Conservation (phyloP, 2,888 invertebrate species). For the Seladonia tumulorum region DNA sequence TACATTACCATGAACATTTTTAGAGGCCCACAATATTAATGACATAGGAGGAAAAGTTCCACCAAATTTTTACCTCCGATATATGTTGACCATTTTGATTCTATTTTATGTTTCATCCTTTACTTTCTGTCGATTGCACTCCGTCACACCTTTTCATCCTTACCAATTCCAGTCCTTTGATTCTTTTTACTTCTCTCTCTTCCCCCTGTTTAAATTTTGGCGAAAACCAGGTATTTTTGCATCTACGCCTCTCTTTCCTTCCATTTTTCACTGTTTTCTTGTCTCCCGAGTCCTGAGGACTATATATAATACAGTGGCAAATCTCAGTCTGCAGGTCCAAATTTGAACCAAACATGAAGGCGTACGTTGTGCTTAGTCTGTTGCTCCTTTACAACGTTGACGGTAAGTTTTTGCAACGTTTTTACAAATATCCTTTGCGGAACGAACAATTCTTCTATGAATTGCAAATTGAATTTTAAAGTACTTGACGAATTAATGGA, state of each 20-base stretch:
- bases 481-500: no score
- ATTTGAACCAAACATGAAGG: neutral
- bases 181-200: neutral
- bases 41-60: no score
- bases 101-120: neutral
- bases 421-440: neutral
- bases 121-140: neutral
- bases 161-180: neutral
- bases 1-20: no score
- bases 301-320: neutral
- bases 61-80: no score
- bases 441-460: neutral
- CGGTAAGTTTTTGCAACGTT: neutral
- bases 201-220: neutral
- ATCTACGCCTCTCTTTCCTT: neutral
- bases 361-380: neutral
- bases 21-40: no score
- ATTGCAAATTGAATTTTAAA: no score
- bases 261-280: neutral
- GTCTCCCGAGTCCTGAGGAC: neutral
- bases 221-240: neutral
- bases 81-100: no score
- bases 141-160: neutral
- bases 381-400: neutral
- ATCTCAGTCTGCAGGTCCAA: neutral